Base-by-base conservation (phyloP, 2,113 vertebrate genomes). In the Orientallactaga bullata region DNA sequence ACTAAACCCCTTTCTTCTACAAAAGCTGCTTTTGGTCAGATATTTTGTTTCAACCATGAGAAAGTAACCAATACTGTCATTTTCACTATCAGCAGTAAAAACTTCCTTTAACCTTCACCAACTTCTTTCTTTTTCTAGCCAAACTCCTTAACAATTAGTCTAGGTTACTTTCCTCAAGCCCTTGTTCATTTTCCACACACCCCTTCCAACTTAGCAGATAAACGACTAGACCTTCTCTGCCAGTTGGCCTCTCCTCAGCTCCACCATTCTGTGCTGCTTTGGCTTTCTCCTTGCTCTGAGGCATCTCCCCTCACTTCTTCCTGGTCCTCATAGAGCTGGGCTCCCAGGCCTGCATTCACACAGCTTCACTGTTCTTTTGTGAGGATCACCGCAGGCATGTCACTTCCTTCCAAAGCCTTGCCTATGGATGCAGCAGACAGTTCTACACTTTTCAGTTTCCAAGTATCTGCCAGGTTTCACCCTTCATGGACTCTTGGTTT, bases 111-210 rank as follows among this genome's bases (percentile, higher is more conserved):
- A 42, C 58, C 3, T 20, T 85, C 39, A 82, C 35, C 21, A 73
- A 86, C 30, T 61, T 90, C 32, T 66, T 88, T 23, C 20, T 78
- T 91, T 82, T 78, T 39, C 81, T 51, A 73, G 78, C 30, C 65
- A 88, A 89, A 86, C 55, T 80, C 73, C 73, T 89, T 87, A 60
- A 83, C 55, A 82, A 69, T 18, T 82, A 68, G 2, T 21, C 7
- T 24, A 47, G 4, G 30, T 16, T 26, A 32, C 24, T 47, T 78
- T 91, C 65, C 32, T 26, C 42, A 85, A 42, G n/a, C 10, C 32
- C 32, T 73, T 60, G 23, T 7, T 85, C 68, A 32, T 4, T 21
- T 8, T 72, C 26, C 24, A 66, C n/a, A 65, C 0, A 77, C 20
- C 61, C 66, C 60, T n/a, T 77, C 42, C 61, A 88, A 61, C 6